Evolutionary conservation across 2,113 vertebrate species (phyloP), one percentile per base, ranked within the genome.

Genomic region (Fregata magnificens): DNA sequence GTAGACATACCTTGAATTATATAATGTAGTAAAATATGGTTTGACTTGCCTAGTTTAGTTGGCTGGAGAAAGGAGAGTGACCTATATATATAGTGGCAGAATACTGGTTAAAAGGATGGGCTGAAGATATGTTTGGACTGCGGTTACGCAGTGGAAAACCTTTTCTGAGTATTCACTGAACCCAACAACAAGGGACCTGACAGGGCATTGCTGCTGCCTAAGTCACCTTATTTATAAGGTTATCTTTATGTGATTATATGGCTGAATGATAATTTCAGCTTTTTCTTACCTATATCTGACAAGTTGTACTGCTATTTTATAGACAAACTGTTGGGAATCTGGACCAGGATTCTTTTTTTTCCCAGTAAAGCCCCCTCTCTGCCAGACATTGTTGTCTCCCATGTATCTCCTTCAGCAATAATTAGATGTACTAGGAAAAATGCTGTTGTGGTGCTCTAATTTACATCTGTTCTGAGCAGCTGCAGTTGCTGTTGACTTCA

Each of bases 391-490:
- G n/a, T 77, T 93, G 45, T 82, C 42, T 90, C 82, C 44, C 22
- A 45, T 66, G 73, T 63, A 71, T 86, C 80, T 95, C n/a, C 44
- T 91, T 95, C 84, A 94, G 45, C 71, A 78, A 19, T 93, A 88
- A 85, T 83, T 86, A 88, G 32, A 78, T 58, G 26, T 78, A 76
- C 44, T 36, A 82, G 69, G 44, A 70, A 89, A 84, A 80, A 80
- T 55, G 38, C 67, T 79, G 3, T 84, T 90, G 56, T 70, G 16
- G 24, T 91, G n/a, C 87, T 94, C 56, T 91, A 62, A 86, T 82
- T 90, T 95, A 66, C 74, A 70, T 89, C 59, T 93, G 55, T 67
- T 95, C 62, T 80, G 82, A 94, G 91, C 81, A 93, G 67, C 88
- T 97, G 62, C 86, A 72, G 40, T 95, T 92, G 53, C 66, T 45